phyloP scores from a whole-genome alignment of 2,888 invertebrate species.

The Sylvicola fuscatus region DNA sequence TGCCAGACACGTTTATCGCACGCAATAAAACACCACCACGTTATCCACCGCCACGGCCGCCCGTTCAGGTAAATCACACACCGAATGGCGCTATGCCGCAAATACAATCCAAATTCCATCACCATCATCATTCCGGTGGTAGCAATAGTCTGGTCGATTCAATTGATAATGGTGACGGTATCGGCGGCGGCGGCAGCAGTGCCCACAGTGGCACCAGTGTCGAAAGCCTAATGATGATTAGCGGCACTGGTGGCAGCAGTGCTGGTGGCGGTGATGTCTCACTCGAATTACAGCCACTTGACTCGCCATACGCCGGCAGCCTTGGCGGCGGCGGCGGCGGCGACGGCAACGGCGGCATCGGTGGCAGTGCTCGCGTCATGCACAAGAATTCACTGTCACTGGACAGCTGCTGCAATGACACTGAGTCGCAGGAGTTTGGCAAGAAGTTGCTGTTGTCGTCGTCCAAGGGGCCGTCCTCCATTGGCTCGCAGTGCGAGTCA shows the following conservation, averaged over 20 bases:
- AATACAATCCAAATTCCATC: conserved; percentile 3
- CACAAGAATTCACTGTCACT: conserved; percentile 5
- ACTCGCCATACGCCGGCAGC: conserved; percentile 7
- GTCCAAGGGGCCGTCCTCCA: conserved; percentile 14
- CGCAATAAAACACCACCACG: conserved; percentile 79
- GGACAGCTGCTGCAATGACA: conserved; percentile 4
- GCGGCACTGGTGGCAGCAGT: conserved; percentile 4
- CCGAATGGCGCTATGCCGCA: conserved; percentile 6
- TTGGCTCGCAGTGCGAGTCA: conserved; percentile 12
- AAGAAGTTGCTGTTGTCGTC: conserved; percentile 7
- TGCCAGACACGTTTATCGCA: conserved; percentile 84
- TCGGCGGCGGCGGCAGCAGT: conserved; percentile 7
- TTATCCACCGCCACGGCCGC: conserved; percentile 64
- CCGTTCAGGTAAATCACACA: conserved; percentile 29
- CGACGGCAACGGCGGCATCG: no score
- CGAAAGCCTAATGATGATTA: conserved; percentile 7
- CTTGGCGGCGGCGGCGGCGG: no score
- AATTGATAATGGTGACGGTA: conserved; percentile 9
- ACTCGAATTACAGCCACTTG: conserved; percentile 15
- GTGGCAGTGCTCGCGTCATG: not conserved
- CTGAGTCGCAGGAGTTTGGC: conserved; percentile 3
- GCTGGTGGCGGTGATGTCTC: conserved; percentile 8
- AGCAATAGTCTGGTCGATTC: conserved; percentile 6
- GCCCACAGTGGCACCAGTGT: conserved; percentile 2
- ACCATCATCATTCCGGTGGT: conserved; percentile 2